Evolutionary conservation across 1,140 invertebrate genomes (phyloP).

Genomic region (Drosophila ananassae): DNA sequence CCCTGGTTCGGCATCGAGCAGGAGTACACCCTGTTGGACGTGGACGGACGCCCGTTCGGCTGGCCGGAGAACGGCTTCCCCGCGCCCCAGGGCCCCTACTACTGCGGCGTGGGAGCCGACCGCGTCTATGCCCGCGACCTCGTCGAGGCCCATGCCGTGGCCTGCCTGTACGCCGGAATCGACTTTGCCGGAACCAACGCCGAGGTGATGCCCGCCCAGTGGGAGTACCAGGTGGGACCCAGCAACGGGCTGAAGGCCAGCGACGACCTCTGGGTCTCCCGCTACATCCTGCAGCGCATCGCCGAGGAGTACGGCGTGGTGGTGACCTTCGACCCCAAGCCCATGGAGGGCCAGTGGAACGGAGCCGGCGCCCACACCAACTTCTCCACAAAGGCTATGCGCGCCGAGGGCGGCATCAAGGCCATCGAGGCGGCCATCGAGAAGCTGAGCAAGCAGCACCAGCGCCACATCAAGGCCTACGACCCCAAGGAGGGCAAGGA

Average conservation of each 20-base stretch:
- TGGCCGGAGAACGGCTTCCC: slow-evolving; percentile 97
- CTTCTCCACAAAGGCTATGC: slow-evolving; percentile 94
- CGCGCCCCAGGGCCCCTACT: slow-evolving; percentile 95
- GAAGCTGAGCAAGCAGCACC: slow-evolving; percentile 91
- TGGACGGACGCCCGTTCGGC: slow-evolving; percentile 94
- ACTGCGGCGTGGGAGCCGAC: slow-evolving; percentile 96
- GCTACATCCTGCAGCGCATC: slow-evolving; percentile 90
- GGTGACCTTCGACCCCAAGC: slow-evolving; percentile 93
- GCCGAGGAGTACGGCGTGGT: slow-evolving; percentile 96
- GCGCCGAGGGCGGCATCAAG: slow-evolving; percentile 89
- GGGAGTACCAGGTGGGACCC: slow-evolving; percentile 88
- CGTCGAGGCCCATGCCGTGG: slow-evolving; percentile 92
- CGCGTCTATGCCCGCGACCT: slow-evolving; percentile 97
- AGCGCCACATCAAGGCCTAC: slow-evolving; percentile 95
- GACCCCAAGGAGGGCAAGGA: slow-evolving; percentile 94
- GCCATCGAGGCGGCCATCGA: slow-evolving; percentile 91
- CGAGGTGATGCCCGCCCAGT: slow-evolving; percentile 96
- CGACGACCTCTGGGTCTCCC: slow-evolving; percentile 94
- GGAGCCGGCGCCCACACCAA: slow-evolving; percentile 92
- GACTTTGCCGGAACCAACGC: slow-evolving; percentile 95
- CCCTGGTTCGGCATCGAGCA: slow-evolving; percentile 98
- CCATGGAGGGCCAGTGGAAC: slow-evolving; percentile 94
- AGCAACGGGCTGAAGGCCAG: slow-evolving; percentile 92
- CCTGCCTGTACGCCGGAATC: slow-evolving; percentile 95
- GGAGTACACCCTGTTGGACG: slow-evolving; percentile 95